phyloP scores from a whole-genome alignment of 2,888 invertebrate species.

The Apodemia duryi region DNA sequence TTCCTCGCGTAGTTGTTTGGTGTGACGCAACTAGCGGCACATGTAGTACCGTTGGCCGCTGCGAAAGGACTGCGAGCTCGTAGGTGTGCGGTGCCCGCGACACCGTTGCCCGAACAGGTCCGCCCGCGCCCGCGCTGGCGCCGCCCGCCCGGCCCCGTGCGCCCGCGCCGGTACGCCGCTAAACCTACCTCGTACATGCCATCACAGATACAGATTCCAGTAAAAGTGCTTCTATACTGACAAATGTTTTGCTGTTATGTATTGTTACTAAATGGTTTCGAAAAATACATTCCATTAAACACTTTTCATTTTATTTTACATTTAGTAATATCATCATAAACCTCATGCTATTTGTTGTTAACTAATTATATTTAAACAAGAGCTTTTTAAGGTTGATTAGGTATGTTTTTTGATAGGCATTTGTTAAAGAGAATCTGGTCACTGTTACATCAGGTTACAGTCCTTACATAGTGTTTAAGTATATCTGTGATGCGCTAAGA shows the following conservation, averaged over 20 bases:
- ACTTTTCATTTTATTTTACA: conserved; percentile 14
- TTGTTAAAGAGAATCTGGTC: too few species aligned
- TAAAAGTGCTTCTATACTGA: conserved; percentile 61
- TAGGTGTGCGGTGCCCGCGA: conserved; percentile 68
- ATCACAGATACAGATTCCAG: conserved; percentile 58
- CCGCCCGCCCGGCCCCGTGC: conserved; percentile 54
- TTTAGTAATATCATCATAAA: background rate
- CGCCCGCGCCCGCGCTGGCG: conserved; percentile 67
- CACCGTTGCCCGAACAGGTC: conserved; percentile 76
- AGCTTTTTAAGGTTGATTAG: too few species aligned
- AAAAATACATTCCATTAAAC: conserved; percentile 11
- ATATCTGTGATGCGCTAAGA: too few species aligned
- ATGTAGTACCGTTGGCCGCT: conserved; percentile 76
- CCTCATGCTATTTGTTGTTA: too few species aligned
- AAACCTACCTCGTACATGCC: conserved; percentile 34
- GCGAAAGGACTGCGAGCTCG: conserved; percentile 71
- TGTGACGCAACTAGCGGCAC: conserved; percentile 70
- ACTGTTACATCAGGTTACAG: too few species aligned
- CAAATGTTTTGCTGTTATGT: conserved; percentile 15
- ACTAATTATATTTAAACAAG: too few species aligned
- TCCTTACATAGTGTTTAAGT: too few species aligned
- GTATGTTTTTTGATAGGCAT: too few species aligned
- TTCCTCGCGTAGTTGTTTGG: conserved; percentile 63
- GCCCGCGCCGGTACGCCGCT: conserved; percentile 45
- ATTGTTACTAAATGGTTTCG: conserved; percentile 4